Percentiles rank a stretch among this genome's conserved stretches.
phyloP scores from a whole-genome alignment of 2,888 invertebrate species.

The Tipula vernalis region DNA sequence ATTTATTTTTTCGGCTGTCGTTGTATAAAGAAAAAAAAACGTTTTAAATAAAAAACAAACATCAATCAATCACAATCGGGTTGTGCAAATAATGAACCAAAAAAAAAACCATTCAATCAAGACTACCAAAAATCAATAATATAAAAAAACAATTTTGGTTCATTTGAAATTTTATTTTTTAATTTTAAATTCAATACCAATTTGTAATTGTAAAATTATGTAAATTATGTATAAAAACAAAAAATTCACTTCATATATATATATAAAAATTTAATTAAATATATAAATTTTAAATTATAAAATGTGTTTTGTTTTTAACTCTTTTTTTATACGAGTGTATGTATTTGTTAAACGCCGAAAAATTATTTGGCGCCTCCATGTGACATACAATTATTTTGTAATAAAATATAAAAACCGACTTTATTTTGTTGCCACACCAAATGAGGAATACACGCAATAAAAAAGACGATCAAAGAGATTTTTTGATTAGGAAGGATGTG shows the following conservation, averaged over 20 bases:
- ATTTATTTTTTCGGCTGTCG: neutral
- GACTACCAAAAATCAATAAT: neutral
- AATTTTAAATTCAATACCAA: neutral
- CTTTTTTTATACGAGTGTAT: neutral
- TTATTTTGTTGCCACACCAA: neutral
- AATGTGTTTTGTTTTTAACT: neutral
- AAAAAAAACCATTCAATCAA: neutral
- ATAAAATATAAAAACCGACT: neutral
- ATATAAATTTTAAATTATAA: neutral
- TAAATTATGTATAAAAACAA: neutral
- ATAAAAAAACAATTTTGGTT: neutral
- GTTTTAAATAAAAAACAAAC: neutral
- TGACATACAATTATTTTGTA: neutral
- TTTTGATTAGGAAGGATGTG: neutral
- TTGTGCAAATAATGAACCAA: neutral
- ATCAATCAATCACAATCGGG: conserved; percentile 4
- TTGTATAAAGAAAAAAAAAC: neutral
- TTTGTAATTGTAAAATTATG: neutral
- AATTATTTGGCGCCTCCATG: neutral
- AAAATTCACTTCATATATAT: neutral
- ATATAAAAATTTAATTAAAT: neutral
- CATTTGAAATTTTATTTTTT: neutral
- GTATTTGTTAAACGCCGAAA: neutral
- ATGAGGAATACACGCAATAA: neutral
- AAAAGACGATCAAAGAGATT: neutral